Evolutionary conservation across 2,888 invertebrate species (phyloP).

Genomic region (Lasioglossum villosulum): DNA sequence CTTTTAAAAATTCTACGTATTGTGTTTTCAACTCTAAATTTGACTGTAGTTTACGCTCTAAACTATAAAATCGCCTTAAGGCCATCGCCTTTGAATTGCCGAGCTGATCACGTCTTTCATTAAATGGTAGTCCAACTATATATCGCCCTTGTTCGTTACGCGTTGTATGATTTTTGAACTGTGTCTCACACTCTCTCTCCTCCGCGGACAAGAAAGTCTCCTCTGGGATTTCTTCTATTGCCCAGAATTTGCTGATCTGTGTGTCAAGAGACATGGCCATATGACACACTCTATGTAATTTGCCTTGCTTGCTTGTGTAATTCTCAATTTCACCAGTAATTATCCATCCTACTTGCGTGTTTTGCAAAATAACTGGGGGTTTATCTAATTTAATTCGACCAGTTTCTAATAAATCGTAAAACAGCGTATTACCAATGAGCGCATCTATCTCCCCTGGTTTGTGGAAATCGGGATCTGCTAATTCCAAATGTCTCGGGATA

Average conservation of each 20-base stretch:
- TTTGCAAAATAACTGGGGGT: neutral
- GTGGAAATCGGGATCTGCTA: conserved; percentile 23
- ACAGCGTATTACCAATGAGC: conserved; percentile 14
- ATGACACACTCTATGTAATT: neutral
- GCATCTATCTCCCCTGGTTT: conserved; percentile 15
- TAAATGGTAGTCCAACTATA: neutral
- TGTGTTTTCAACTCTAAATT: neutral
- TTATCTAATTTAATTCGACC: conserved; percentile 10
- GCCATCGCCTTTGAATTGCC: neutral
- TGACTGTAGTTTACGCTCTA: neutral
- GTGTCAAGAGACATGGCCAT: neutral
- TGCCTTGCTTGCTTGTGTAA: no score
- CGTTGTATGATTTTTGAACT: neutral
- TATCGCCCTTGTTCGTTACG: neutral
- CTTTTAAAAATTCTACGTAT: neutral
- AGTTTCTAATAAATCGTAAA: neutral
- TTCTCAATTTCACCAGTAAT: neutral
- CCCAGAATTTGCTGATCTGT: conserved; percentile 12
- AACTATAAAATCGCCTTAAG: neutral
- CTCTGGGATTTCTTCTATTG: conserved; percentile 9
- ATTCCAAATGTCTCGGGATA: neutral
- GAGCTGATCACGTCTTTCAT: neutral
- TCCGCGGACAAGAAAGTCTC: neutral
- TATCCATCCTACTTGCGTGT: conserved; percentile 25
- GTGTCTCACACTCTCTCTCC: neutral